Evolutionary conservation across 2,797 vertebrate genomes (phyloP), one percentile per base, ranked within the genome.

Genomic region (Eulemur albifrons): DNA sequence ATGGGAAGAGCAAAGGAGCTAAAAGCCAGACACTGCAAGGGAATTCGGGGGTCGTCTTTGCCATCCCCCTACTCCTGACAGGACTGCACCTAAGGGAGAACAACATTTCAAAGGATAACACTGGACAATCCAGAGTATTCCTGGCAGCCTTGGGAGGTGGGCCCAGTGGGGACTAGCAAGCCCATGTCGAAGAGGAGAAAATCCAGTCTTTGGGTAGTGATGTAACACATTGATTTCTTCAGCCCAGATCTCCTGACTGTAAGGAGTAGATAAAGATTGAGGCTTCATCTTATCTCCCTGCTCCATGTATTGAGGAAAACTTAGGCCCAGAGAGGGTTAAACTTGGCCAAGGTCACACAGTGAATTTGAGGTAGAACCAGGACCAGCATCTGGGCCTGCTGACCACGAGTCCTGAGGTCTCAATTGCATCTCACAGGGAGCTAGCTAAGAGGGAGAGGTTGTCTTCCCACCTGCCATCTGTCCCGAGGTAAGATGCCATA

Each of bases 151-250:
- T 93, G 52, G 72, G 52, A 70, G 38, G 32, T 38, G 7, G 59
- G 38, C 14, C 35, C n/a, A n/a, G 25, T 54, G 38, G 21, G 23
- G 21, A 43, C 90, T 83, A 48, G 27, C 38, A 94, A 92, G 11
- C n/a, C 59, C 32, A 12, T 79, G n/a, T 92, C 63, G 35, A 86
- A 88, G 45, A 86, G 69, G 85, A 65, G 17, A 87, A 73, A 88
- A 87, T 79, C 59, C 50, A n/a, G 57, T 52, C n/a, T 85, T 52
- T 67, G n/a, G 72, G 50, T 25, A 25, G 4, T 83, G 63, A 87
- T 90, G 32, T 57, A 75, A 87, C 65, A 82, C 59, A 57, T 43
- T 97, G 50, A 88, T 80, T 84, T 79, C 84, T 93, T 48, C 12
- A 87, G 45, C 87, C 17, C 17, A 48, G 43, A 93, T 69, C 21